Conservation (phyloP, 1,140 invertebrate genomes). For the Protaetia brevitarsis region DNA sequence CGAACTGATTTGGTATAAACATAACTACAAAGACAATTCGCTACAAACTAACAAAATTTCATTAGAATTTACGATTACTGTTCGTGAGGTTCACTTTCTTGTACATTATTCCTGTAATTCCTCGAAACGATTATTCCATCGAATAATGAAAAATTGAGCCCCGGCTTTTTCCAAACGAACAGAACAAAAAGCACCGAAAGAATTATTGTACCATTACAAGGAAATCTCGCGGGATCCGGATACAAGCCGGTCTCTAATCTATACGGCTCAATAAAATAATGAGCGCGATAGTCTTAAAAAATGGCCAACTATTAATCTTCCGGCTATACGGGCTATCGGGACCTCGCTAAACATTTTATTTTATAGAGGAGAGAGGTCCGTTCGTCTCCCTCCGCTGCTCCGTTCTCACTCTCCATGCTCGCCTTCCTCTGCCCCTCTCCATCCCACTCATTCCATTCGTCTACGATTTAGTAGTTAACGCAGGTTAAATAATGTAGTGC, state of each 20-base stretch:
- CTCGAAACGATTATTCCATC: neutral
- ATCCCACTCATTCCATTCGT: too few species aligned
- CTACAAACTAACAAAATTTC: too few species aligned
- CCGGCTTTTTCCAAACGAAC: neutral
- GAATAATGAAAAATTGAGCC: too few species aligned
- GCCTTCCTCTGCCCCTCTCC: too few species aligned
- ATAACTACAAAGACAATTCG: too few species aligned
- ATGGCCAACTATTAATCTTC: conserved; percentile 28
- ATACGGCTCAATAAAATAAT: conserved; percentile 19
- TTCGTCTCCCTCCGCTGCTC: neutral
- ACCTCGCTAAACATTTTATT: conserved; percentile 28
- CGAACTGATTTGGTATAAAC: too few species aligned
- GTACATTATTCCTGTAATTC: too few species aligned
- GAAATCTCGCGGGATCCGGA: neutral
- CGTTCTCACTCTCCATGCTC: neutral
- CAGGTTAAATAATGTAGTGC: conserved; percentile 41
- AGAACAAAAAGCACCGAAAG: neutral
- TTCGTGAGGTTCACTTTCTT: too few species aligned
- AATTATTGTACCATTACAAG: neutral
- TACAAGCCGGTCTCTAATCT: conserved; percentile 14
- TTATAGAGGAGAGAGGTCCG: conserved; percentile 27
- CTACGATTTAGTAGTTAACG: conserved; percentile 39
- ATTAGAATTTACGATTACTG: too few species aligned
- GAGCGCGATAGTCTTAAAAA: conserved; percentile 22
- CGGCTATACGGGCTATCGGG: conserved; percentile 4